Evolutionary conservation across 2,888 invertebrate genomes (phyloP), one percentile per base, ranked within the genome.

Genomic region (Dendrolimus houi): DNA sequence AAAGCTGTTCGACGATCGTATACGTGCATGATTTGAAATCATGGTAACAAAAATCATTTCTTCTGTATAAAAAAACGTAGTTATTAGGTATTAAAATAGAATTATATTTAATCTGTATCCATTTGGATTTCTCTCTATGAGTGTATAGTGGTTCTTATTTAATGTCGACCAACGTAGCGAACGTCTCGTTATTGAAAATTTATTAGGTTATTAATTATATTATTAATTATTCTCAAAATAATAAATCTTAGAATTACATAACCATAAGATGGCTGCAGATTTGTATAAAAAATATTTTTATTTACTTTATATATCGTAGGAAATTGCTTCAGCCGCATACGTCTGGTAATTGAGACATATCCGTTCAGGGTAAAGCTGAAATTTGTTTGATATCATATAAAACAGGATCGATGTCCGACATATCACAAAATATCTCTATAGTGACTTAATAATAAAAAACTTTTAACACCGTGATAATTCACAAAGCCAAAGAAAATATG

Each of bases 111-210:
- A 89, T 82, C 85, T 85, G 87, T 89, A 89, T 88, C 87, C 87
- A 87, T 79, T 85, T 86, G 89, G 88, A 87, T 87, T 89, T 88
- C 89, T 90, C 89, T 89, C 89, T 89, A 89, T 88, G 85, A 88
- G 85, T 88, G 87, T 89, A 89, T 89, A 89, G 88, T 86, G 87
- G 85, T 85, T 88, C 87, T 87, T 88, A 82, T 87, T 88, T 87
- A 83, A 89, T 87, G 86, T 90, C 87, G 90, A 90, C 90, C 90
- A 90, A 90, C 87, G 81, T 90, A 89, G 89, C 82, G 83, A 85
- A 87, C 83, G 81, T 88, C 85, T 83, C 86, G 86, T 89, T 89
- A 87, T 82, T 86, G 79, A 86, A 88, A 89, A 86, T 88, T 87
- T 87, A 89, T 87, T 89, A 89, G 89, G 88, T 84, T 85, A 86